phyloP scores from a whole-genome alignment of 2,113 vertebrate genomes.

The Thalassoma bifasciatum region DNA sequence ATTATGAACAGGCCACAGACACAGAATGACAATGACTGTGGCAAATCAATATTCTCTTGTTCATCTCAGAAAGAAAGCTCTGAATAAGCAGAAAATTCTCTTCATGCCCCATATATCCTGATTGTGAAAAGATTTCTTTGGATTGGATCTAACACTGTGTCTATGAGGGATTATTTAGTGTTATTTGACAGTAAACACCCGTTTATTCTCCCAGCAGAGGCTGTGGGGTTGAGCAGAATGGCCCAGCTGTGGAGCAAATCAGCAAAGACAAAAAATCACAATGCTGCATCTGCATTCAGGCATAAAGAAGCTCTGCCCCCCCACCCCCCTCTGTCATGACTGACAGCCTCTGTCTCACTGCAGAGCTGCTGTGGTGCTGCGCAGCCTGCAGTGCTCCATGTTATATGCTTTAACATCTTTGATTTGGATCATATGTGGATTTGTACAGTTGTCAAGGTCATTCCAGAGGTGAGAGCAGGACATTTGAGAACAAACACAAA shows the following conservation, averaged over 20 bases:
- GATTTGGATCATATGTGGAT: background rate
- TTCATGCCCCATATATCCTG: no score
- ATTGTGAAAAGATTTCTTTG: background rate
- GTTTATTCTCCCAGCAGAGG: background rate
- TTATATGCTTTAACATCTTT: background rate
- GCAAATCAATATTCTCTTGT: slow-evolving; percentile 65
- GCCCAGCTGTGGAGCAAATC: slow-evolving; percentile 9
- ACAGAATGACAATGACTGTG: slow-evolving; percentile 52
- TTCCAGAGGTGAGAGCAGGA: background rate
- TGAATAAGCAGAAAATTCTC: slow-evolving; percentile 23
- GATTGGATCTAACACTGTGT: background rate
- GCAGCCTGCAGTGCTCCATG: background rate
- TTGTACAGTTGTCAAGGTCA: background rate
- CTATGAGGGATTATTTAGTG: background rate
- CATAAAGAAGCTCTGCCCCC: slow-evolving; percentile 4
- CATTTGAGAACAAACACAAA: background rate
- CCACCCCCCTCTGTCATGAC: slow-evolving; percentile 10
- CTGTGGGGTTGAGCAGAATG: background rate
- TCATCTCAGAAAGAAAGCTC: slow-evolving; percentile 27
- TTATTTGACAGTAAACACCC: background rate
- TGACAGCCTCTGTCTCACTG: slow-evolving; percentile 6
- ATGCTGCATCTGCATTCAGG: slow-evolving; percentile 16
- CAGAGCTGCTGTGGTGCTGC: background rate
- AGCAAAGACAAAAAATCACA: background rate
- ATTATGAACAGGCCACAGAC: slow-evolving; percentile 70